Evolutionary conservation across 2,113 vertebrate genomes (phyloP).

Genomic region (Budorcas taxicolor): DNA sequence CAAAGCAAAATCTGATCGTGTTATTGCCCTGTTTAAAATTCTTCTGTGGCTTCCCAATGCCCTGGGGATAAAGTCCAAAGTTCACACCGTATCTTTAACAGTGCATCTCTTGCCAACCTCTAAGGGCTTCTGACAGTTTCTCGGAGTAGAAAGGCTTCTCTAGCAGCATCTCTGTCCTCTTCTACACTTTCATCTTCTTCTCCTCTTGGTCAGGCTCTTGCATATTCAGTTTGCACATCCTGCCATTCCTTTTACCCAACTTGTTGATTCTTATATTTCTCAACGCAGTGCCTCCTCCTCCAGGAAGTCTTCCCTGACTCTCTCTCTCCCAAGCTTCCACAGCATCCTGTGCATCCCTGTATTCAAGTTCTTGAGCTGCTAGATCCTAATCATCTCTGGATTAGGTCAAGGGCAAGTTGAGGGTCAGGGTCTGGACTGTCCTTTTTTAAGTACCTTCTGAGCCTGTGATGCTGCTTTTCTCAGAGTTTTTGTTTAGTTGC

Average conservation of each 20-base stretch:
- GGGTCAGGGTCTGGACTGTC: neutral
- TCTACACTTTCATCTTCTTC: accelerated
- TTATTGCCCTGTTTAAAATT: neutral
- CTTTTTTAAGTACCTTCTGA: neutral
- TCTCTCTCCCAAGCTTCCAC: neutral
- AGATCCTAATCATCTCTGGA: neutral
- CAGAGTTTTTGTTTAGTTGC: neutral
- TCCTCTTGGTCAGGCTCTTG: neutral
- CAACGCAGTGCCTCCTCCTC: neutral
- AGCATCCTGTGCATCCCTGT: neutral
- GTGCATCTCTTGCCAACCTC: neutral
- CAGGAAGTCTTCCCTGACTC: neutral
- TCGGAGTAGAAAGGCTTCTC: neutral
- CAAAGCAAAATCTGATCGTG: neutral
- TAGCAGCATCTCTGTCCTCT: neutral
- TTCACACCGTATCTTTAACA: neutral
- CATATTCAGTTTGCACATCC: neutral
- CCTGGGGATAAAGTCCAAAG: neutral
- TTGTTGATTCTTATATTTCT: neutral
- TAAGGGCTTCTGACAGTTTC: neutral
- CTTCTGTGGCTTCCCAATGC: neutral
- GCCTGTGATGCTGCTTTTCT: neutral
- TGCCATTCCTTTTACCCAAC: neutral
- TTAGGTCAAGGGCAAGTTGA: neutral
- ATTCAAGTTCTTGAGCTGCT: neutral